Percentiles rank a stretch among this genome's conserved stretches.
phyloP scores from a whole-genome alignment of 2,888 invertebrate genomes.

The Thymelicus sylvestris region DNA sequence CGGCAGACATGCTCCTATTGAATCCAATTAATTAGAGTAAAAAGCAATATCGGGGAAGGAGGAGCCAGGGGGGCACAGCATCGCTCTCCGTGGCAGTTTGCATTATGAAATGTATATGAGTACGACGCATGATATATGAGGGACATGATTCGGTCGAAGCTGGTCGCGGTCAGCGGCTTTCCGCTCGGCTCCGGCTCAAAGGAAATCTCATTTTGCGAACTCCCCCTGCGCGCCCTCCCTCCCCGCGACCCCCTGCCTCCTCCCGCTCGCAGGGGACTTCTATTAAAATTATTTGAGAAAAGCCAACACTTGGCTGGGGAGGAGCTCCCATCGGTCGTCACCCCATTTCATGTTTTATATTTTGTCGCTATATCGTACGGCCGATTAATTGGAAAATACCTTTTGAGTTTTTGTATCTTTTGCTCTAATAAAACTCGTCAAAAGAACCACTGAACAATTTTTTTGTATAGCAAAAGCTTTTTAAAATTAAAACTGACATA shows the following conservation, averaged over 20 bases:
- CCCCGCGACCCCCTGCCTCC: constrained; percentile 47
- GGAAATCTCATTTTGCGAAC: constrained; percentile 80
- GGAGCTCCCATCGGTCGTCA: constrained; percentile 48
- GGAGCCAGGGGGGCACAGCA: not conserved
- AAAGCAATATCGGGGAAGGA: constrained; percentile 25
- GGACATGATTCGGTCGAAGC: constrained; percentile 59
- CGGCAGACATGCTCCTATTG: constrained; percentile 12
- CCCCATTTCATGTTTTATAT: constrained; percentile 62
- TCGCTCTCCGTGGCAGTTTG: constrained; percentile 42
- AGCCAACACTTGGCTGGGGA: constrained; percentile 58
- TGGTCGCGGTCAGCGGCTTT: constrained; percentile 67
- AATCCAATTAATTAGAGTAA: constrained; percentile 33
- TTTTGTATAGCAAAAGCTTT: not conserved
- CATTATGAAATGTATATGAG: constrained; percentile 49
- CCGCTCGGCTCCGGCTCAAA: constrained; percentile 68
- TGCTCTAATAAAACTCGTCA: constrained; percentile 15
- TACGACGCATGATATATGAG: constrained; percentile 65
- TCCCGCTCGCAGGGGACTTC: constrained; percentile 61
- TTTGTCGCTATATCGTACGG: constrained; percentile 43
- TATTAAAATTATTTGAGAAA: constrained; percentile 82
- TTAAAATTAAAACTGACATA: not conserved
- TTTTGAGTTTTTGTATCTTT: constrained; percentile 35
- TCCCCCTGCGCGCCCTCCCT: constrained; percentile 42
- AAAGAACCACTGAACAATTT: constrained; percentile 4
- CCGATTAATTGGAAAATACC: constrained; percentile 42